These are phyloP conservation scores for Tipula confusa DNA, from an alignment of 2,888 invertebrate species.

Conservation along the genomic window DNA sequence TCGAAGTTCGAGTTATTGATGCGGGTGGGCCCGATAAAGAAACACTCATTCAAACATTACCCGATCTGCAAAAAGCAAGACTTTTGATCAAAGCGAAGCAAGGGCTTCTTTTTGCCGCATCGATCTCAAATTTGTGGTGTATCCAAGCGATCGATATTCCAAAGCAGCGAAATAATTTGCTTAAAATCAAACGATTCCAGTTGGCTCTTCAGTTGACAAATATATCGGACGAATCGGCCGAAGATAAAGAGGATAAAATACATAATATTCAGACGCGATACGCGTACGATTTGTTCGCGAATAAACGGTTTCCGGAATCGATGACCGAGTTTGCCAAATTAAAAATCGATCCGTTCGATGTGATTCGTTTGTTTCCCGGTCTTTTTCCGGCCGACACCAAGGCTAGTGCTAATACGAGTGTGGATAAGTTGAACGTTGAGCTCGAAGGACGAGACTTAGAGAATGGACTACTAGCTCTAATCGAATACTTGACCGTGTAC, in stretches of 20 bases:
- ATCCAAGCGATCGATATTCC: slow-evolving; percentile 75
- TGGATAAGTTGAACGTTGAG: slow-evolving; percentile 39
- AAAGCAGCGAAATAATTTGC: slow-evolving; percentile 75
- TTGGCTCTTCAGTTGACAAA: slow-evolving; percentile 84
- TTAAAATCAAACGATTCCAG: slow-evolving; percentile 89
- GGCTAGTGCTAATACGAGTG: slow-evolving; percentile 44
- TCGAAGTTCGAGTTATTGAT: slow-evolving; percentile 83
- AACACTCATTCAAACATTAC: slow-evolving; percentile 68
- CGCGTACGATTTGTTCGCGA: slow-evolving; percentile 87
- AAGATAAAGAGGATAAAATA: slow-evolving; percentile 74
- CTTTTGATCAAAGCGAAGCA: slow-evolving; percentile 68
- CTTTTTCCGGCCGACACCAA: slow-evolving; percentile 53
- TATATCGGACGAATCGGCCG: slow-evolving; percentile 73
- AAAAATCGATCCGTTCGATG: slow-evolving; percentile 90
- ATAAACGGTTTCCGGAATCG: slow-evolving; percentile 81
- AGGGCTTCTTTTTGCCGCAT: slow-evolving; percentile 82
- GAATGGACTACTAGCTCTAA: slow-evolving; percentile 80
- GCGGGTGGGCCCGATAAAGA: slow-evolving; percentile 60
- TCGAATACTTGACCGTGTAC: slow-evolving; percentile 82
- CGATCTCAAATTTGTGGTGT: slow-evolving; percentile 84
- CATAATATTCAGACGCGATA: slow-evolving; percentile 85
- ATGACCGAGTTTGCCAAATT: slow-evolving; percentile 88
- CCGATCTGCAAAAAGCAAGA: slow-evolving; percentile 69
- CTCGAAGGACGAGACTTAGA: slow-evolving; percentile 81
- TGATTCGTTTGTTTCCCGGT: slow-evolving; percentile 91